Percentiles rank a stretch among this genome's conserved stretches.
phyloP scores from a whole-genome alignment of 2,888 invertebrate genomes.

The Ectobius pallidus region DNA sequence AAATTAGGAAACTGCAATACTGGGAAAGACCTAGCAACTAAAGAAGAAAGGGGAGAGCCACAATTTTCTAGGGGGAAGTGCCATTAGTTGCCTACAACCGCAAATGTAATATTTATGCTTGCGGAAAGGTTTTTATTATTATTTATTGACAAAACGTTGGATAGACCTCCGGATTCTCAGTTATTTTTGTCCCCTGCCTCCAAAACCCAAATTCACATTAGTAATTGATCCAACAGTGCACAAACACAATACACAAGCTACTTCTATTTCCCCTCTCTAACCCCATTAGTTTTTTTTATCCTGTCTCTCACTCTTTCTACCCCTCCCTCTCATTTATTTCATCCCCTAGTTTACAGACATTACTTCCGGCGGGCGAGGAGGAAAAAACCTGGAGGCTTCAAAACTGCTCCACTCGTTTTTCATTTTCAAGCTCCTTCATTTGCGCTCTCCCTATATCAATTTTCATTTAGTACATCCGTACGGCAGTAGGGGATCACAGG shows the following conservation, averaged over 20 bases:
- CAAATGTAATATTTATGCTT: constrained; percentile 17
- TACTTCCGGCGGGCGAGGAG: constrained; percentile 32
- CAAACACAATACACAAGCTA: constrained; percentile 23
- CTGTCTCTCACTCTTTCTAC: no score
- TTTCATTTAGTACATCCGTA: constrained; percentile 40
- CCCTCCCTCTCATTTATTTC: constrained; percentile 36
- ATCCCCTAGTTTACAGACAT: constrained; percentile 37
- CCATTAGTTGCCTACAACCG: not conserved
- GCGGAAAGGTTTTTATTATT: constrained; percentile 24
- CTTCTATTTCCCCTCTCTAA: constrained; percentile 16
- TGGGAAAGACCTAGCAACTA: no score
- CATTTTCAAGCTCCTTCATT: constrained; percentile 38
- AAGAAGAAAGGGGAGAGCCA: no score
- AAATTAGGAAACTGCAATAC: no score
- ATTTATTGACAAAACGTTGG: constrained; percentile 29
- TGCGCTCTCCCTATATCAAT: constrained; percentile 42
- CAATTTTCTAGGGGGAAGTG: not conserved
- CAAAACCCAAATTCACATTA: constrained; percentile 17
- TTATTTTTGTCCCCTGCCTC: not conserved
- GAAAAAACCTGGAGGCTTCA: constrained; percentile 23
- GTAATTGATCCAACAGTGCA: constrained; percentile 28
- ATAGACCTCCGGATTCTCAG: constrained; percentile 16
- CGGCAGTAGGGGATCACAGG: not conserved
- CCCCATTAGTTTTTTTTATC: constrained; percentile 25
- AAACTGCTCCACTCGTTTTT: constrained; percentile 33